Evolutionary conservation across 2,888 invertebrate genomes (phyloP), one percentile per base, ranked within the genome.

Genomic region (Arctia plantaginis): DNA sequence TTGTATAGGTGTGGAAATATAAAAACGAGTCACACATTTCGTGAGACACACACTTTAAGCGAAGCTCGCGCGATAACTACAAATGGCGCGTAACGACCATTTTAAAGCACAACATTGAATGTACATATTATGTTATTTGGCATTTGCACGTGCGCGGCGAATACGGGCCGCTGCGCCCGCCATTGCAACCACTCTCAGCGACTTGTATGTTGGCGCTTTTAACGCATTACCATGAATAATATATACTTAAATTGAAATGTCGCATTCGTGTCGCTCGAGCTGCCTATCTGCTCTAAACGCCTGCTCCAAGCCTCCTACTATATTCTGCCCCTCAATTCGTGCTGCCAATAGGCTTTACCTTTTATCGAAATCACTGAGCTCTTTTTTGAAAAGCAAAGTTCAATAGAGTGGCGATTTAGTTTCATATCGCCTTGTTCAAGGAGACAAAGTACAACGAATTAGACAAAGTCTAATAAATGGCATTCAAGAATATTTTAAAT

Each of bases 221-320:
- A 95, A 94, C 94, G 95, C 93, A 95, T 95, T 95, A 95, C 94
- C 94, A 93, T 95, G 95, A 95, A 95, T 95, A 95, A 95, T 94
- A 95, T 95, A 95, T 93, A 89, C 92, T 91, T 92, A 95, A 95
- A 95, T 95, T 95, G 95, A 95, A 95, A 95, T 94, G 94, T 94
- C 95, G 95, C 93, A 93, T 94, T 94, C 94, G 90, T 90, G 93
- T 93, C 93, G 93, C 92, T 93, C 91, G 88, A 87, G 88, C 91
- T 90, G 92, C 93, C 94, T 93, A 92, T 94, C 94, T 93, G 88
- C 88, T 87, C 85, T 84, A 87, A 85, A 82, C 88, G 76, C 88
- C 85, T 88, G 86, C 85, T 83, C 81, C 81, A 82, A 85, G 80
- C 88, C 90, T 90, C 88, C 90, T 91, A 91, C 91, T 88, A 86